These are phyloP conservation scores for Metallyticus violacea DNA, from an alignment of 2,888 invertebrate species.

Conservation along the genomic window DNA sequence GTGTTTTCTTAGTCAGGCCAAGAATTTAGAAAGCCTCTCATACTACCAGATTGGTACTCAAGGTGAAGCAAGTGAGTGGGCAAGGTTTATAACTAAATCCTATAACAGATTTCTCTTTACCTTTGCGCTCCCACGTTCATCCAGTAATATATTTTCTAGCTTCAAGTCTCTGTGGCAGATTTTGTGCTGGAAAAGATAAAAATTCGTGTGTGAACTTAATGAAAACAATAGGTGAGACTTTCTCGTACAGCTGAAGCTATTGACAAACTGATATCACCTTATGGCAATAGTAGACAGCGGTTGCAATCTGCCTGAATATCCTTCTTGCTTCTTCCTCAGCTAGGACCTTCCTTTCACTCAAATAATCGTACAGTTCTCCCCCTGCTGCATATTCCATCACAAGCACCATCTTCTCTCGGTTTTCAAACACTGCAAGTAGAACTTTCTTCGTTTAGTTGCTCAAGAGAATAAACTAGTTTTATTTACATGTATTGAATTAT, in stretches of 20 bases:
- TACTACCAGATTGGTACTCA: no score
- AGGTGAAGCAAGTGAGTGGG: no score
- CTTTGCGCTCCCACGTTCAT: slow-evolving; percentile 92
- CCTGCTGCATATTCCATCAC: slow-evolving; percentile 99
- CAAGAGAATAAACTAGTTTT: no score
- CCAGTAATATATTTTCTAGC: slow-evolving; percentile 90
- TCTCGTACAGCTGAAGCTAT: not conserved
- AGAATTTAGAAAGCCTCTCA: no score
- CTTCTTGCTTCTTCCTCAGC: slow-evolving; percentile 89
- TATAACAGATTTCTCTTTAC: slow-evolving; percentile 53
- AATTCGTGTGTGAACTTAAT: not conserved
- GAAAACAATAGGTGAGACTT: not conserved
- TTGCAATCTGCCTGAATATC: slow-evolving; percentile 94
- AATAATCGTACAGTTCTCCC: slow-evolving; percentile 96
- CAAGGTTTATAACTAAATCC: no score
- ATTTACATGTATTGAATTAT: no score
- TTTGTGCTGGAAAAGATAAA: slow-evolving; percentile 62
- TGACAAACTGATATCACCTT: slow-evolving; percentile 53
- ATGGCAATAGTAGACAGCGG: slow-evolving; percentile 96
- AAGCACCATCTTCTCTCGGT: slow-evolving; percentile 97
- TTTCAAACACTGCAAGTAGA: slow-evolving; percentile 87
- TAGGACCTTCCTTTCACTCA: slow-evolving; percentile 87
- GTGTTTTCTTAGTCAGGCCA: no score
- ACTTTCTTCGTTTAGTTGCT: no score
- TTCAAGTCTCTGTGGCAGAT: slow-evolving; percentile 96